Base-by-base conservation (phyloP, 2,113 vertebrate genomes). In the Gambusia affinis region DNA sequence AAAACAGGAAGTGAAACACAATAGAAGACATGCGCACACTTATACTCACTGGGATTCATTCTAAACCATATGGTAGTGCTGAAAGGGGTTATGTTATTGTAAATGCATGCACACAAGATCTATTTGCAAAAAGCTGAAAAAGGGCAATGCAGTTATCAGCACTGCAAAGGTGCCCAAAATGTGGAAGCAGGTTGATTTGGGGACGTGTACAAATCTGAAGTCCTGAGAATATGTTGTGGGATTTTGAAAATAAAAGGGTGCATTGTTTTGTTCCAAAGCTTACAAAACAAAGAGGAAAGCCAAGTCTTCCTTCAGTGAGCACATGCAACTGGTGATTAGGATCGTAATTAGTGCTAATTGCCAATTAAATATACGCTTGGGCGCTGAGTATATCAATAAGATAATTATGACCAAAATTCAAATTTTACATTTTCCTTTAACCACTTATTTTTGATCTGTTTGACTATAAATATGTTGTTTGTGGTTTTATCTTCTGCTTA, bases 291-390 rank as follows among this genome's bases (percentile, higher is more conserved):
- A 28, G 54, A 24, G 60, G 30, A 0, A 67, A 42, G 74, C 67
- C 63, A 44, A 35, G 70, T 87, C 84, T 70, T 70, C 64, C 66
- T 75, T 35, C 64, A 77, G 27, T 73, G 42, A 14, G 22, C 51
- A 37, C 54, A 75, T 39, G 86, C 76, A 88, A 80, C 83, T 82
- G 71, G 73, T 80, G 79, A 81, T 76, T 84, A 62, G 74, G 33
- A 22, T 73, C 31, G 68, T 73, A 75, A 83, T 84, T 69, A 79
- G 74, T 11, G 28, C 39, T 71, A 79, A 80, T 65, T 79, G 61
- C 29, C 35, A 35, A 84, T 74, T 65, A 62, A 70, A 29, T 2
- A 30, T 22, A 57, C 0, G 1, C 62, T 19, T 47, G 44, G 51
- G 14, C 14, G 39, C 28, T n/a, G 12, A 24, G 6, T 14, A 44